Evolutionary conservation across 2,113 vertebrate genomes (phyloP), one percentile per base, ranked within the genome.

Genomic region (Melozone crissalis): DNA sequence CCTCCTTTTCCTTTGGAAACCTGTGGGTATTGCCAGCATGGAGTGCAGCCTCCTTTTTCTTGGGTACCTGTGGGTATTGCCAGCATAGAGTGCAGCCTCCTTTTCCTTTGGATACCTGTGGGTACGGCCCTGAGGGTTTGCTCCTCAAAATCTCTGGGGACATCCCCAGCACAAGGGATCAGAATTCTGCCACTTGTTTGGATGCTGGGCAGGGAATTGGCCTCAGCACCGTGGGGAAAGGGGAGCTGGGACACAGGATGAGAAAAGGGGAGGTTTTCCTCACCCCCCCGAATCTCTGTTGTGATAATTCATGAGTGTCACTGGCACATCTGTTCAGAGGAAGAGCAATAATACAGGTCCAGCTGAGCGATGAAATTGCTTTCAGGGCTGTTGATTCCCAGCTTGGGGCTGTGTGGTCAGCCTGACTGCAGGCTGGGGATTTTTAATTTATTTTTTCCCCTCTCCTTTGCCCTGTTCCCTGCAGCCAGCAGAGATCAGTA

Each of bases 291-390:
- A 55, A n/a, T 63, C 52, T 86, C 44, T 31, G 7, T n/a, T 1
- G n/a, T 26, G 55, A 47, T 66, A 71, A 91, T 96, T 91, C 68
- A 2, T 4, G 43, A 84, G 92, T 78, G 85, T 87, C 94, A 44
- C 77, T 61, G 87, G 74, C 93, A 89, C 94, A 84, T 94, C 94
- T 96, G 91, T 46, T 93, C 73, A 33, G 94, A 84, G 76, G 41
- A 18, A 59, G 51, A 73, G 62, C 84, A 88, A 66, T 35, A 86
- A 93, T 75, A 44, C 81, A 26, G 79, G 81, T 96, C 93, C 96
- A 96, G 91, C 94, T 97, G 97, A 94, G 94, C 3, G 0, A 44
- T 1, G 3, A 95, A 96, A 96, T 96, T 97, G 94, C 94, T 86
- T 92, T 95, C 86, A 84, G 76, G 11, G 74, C 83, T 93, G 89